Conservation (phyloP, 1,140 invertebrate species). For the Drosophila willistoni region DNA sequence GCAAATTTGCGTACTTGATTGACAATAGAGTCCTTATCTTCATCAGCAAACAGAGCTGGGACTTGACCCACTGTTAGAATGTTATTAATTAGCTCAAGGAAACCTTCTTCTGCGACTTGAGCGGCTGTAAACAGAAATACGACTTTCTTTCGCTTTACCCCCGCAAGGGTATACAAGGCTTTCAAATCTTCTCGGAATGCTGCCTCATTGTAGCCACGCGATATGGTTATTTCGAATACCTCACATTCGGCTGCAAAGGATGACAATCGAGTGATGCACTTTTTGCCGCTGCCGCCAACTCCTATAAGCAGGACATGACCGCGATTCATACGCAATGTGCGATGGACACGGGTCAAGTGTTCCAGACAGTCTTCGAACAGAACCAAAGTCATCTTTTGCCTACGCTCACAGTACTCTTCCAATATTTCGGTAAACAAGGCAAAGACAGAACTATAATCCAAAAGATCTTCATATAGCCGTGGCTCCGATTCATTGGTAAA, state of each 20-base stretch:
- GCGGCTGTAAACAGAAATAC: constrained; percentile 93
- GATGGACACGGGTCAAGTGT: constrained; percentile 93
- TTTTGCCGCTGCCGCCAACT: constrained; percentile 93
- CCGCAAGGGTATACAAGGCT: constrained; percentile 88
- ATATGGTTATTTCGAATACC: constrained; percentile 92
- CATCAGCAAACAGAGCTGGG: constrained; percentile 92
- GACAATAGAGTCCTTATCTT: constrained; percentile 93
- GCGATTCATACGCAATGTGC: constrained; percentile 91
- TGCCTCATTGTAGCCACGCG: constrained; percentile 91
- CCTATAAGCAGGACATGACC: constrained; percentile 94
- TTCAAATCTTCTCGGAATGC: constrained; percentile 94
- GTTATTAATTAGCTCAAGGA: constrained; percentile 95
- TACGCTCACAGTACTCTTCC: constrained; percentile 92
- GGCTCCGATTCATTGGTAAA: constrained; percentile 90
- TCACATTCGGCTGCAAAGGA: constrained; percentile 90
- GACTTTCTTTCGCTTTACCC: constrained; percentile 90
- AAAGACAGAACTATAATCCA: constrained; percentile 94
- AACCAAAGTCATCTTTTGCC: constrained; percentile 89
- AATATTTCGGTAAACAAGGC: constrained; percentile 94
- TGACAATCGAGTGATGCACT: constrained; percentile 88
- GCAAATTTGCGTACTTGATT: constrained; percentile 87
- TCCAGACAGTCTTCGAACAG: constrained; percentile 95
- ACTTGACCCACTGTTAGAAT: constrained; percentile 94
- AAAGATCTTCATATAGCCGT: constrained; percentile 93
- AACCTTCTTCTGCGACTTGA: constrained; percentile 91